These are phyloP conservation scores for Hyperoplus lanceolatus DNA, from an alignment of 2,797 vertebrate species.

Conservation along the genomic window DNA sequence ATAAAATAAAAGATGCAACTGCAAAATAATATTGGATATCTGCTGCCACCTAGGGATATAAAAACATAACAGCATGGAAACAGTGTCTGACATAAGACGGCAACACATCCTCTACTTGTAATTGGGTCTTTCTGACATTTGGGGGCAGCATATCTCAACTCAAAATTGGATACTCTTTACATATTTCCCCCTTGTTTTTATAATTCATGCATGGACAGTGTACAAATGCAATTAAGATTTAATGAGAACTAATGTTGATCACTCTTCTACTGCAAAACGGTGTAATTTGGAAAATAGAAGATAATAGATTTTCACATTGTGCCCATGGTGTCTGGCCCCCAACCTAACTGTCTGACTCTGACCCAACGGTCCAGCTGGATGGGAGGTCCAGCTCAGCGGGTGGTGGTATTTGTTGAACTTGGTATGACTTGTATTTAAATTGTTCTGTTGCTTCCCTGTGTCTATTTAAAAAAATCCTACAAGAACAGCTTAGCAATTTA, in stretches of 20 bases:
- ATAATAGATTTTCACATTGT: constrained; percentile 53
- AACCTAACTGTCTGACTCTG: constrained; percentile 35
- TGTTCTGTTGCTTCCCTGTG: background rate
- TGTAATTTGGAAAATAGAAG: constrained; percentile 56
- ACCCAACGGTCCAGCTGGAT: constrained; percentile 44
- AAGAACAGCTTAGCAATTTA: background rate
- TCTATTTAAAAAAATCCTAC: constrained; percentile 23
- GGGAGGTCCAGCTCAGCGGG: constrained; percentile 15
- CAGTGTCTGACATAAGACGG: background rate
- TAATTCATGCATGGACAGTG: constrained; percentile 48
- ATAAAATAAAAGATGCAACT: background rate
- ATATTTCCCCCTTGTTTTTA: background rate
- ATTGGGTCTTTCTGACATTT: constrained; percentile 46
- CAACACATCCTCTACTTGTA: constrained; percentile 44
- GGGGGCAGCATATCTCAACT: constrained; percentile 71
- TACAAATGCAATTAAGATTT: constrained; percentile 53
- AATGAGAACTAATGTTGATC: constrained; percentile 61
- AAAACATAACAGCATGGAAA: constrained; percentile 23
- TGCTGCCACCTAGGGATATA: constrained; percentile 75
- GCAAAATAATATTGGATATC: constrained; percentile 31
- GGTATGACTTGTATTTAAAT: constrained; percentile 13
- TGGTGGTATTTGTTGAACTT: constrained; percentile 27
- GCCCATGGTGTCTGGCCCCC: constrained; percentile 18
- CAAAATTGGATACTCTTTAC: background rate
- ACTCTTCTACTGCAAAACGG: constrained; percentile 44